Base-by-base conservation (phyloP, 2,797 vertebrate genomes). In the Crotalus adamanteus region DNA sequence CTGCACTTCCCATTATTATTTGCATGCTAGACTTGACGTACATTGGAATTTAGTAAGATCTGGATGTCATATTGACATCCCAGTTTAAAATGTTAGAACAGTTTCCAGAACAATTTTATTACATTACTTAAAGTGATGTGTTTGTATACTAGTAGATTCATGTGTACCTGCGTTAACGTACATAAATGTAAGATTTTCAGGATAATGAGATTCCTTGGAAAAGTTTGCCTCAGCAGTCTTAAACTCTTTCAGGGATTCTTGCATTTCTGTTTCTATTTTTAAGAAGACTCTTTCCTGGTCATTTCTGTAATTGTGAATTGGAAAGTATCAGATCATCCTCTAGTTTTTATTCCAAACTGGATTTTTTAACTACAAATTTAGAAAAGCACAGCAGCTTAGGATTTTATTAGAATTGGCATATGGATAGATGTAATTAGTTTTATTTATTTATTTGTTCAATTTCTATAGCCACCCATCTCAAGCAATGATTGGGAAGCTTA, bases 141-240 rank as follows among this genome's bases (percentile, higher is more conserved):
- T 94, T 90, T n/a, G 16, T n/a, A 25, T 88, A 31, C 59, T 55
- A 91, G 88, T 25, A 91, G 37, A 16, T 28, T 94, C 61, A 93
- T 7, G 1, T 91, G 92, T 95, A 83, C 51, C 86, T 65, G 0
- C 87, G 11, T 55, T 94, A 89, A 12, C 63, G 2, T 91, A 93
- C n/a, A 53, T 92, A 93, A 87, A 88, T 87, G 20, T 78, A 42
- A 42, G 37, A 7, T 83, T 42, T 83, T 83, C 37, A 25, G 73
- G 20, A 11, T 83, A 25, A 22, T 69, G 18, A 42, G 37, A 60
- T 8, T 0, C 16, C 12, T 90, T 83, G 37, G 61, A 91, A 85
- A 63, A 88, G 55, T 87, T 93, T 85, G 47, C 26, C 26, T 47
- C 56, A 22, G 42, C 26, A 51, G 56, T 59, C 28, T 73, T 90